Base-by-base conservation (phyloP, 2,888 invertebrate genomes). In the Microctonus hyperodae region DNA sequence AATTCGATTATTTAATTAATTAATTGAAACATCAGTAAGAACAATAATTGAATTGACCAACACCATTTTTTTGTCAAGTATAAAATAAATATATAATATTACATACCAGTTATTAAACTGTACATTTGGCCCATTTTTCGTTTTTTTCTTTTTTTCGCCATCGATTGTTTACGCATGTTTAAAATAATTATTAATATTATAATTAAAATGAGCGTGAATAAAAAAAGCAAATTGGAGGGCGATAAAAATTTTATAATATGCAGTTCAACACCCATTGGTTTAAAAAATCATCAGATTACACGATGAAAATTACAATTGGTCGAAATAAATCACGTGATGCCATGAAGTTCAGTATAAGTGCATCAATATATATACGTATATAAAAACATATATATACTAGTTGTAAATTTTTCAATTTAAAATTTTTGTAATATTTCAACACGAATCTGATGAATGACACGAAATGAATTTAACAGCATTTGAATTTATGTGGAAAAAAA, bases 301-400 rank as follows among this genome's bases (percentile, higher is more conserved):
- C 22, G 44, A 48, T n/a, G 44, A 60, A 48, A 10, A 16, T 22
- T 10, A 35, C 31, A 22, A 60, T 68, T 64, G 67, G 67, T 57
- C 37, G 59, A 55, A 44, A 25, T 4, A 4, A 37, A 35, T 57
- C 62, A 6, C 48, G 37, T 35, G 33, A 23, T 25, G 23, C 1
- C 13, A 37, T 53, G 33, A 35, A 58, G 28, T 56, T 60, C 48
- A 25, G 33, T 55, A 60, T 57, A 67, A 62, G 67, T 67, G 62
- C 62, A 37, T 62, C 40, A 22, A 44, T 53, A 28, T 59, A 25
- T 13, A 16, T 16, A 44, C 44, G 16, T 20, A 44, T 11, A 37
- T 6, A 1, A 37, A 37, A 44, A 44, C 3, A 44, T n/a, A n/a
- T n/a, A 5, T 44, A 10, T 53, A 53, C 7, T 3, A 28, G 28